Conservation (phyloP, 2,888 invertebrate genomes). For the Hemistola chrysoprasaria region DNA sequence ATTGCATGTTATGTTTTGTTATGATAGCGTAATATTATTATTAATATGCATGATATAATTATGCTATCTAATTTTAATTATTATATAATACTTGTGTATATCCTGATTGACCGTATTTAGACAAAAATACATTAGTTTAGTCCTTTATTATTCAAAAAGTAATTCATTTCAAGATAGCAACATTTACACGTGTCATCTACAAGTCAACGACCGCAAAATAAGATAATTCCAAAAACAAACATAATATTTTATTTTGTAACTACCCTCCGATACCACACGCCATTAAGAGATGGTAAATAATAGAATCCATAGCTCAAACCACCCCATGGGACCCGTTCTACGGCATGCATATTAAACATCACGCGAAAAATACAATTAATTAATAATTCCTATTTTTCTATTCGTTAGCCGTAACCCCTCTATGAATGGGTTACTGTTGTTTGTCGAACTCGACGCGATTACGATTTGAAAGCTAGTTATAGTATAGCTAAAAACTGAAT, state of each 20-base stretch:
- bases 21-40: no score
- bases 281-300: conserved; percentile 21
- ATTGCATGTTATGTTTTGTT: no score
- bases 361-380: conserved; percentile 72
- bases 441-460: neutral
- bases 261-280: conserved; percentile 8
- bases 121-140: no score
- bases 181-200: no score
- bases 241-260: conserved; percentile 16
- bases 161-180: no score
- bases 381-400: conserved; percentile 70
- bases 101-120: no score
- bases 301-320: conserved; percentile 27
- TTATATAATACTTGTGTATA: no score
- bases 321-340: conserved; percentile 21
- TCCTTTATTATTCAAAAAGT: no score
- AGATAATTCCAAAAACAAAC: conserved; percentile 21
- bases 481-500: no score
- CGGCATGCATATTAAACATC: conserved; percentile 67
- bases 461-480: conserved; percentile 2
- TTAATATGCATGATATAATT: no score
- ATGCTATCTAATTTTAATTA: no score
- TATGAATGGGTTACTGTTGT: conserved; percentile 18
- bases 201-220: conserved; percentile 1
- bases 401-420: conserved; percentile 39